Evolutionary conservation across 2,797 vertebrate species (phyloP), one percentile per base, ranked within the genome.

Genomic region (Siniperca obscura): DNA sequence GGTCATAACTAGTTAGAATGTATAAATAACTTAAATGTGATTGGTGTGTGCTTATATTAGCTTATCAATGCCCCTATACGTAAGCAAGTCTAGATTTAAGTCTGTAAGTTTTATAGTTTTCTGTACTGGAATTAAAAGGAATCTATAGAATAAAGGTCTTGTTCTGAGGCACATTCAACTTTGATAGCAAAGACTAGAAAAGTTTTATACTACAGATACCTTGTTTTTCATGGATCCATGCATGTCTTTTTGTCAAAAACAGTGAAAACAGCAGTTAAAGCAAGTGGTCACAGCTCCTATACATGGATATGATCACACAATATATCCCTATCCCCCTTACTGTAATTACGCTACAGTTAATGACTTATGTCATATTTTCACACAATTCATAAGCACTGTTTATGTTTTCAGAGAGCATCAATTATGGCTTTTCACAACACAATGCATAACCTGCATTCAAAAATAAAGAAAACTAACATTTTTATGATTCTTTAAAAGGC

Each of bases 281-380:
- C 2, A 27, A 42, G 36, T 42, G 56, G n/a, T 64, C 60, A 40
- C 2, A 13, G 19, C 11, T 46, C 17, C 11, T 22, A 10, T 55
- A 14, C 19, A 48, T 36, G 14, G 5, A 27, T 53, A 27, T 25
- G 13, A 66, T 66, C 30, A 48, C 16, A 38, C 11, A 21, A 40
- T 70, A 25, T 25, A 22, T 50, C 25, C 11, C 38, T 2, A 2
- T 44, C 17, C 70, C 53, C 42, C 57, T 70, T 74, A 56, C 40
- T 38, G 27, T 61, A 62, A 56, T 78, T 62, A 42, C 19, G 12
- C 17, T 40, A 42, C 3, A 50, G 42, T 74, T 78, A 65, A 70
- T 38, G 27, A 83, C 40, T 60, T 76, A 50, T 70, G 65, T 42
- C 46, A 71, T 61, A 70, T 60, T 69, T 53, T 61, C n/a, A 36